These are phyloP conservation scores for Vicugna pacos DNA, from an alignment of 2,113 vertebrate genomes.

Conservation along the genomic window DNA sequence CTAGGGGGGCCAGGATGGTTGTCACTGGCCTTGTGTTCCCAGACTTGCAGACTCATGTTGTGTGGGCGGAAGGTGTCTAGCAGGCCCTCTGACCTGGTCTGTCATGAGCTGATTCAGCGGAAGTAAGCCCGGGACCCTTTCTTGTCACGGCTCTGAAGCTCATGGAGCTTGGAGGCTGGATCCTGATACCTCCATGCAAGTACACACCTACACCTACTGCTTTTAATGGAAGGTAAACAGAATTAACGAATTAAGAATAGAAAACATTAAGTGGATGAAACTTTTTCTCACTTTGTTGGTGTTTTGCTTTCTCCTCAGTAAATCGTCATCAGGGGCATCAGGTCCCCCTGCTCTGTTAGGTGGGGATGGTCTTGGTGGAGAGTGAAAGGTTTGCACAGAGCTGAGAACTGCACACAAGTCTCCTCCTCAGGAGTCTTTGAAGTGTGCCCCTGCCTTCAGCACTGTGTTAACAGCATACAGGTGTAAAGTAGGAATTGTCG, in stretches of 20 bases:
- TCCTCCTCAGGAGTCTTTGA: background rate
- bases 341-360: background rate
- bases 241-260: no score
- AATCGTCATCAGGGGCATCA: background rate
- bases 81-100: accelerated
- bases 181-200: background rate
- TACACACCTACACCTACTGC: background rate
- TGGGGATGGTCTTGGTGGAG: background rate
- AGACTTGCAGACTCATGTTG: background rate
- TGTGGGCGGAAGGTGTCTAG: accelerated
- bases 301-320: background rate
- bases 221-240: background rate
- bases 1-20: background rate
- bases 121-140: background rate
- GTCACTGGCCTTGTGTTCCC: background rate
- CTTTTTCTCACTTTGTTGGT: background rate
- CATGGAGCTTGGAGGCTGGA: background rate
- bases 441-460: background rate
- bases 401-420: background rate
- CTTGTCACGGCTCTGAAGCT: background rate
- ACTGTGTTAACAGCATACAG: background rate
- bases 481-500: background rate
- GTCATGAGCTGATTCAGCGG: background rate
- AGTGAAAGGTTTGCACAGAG: background rate
- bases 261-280: background rate